Evolutionary conservation across 1,140 invertebrate genomes (phyloP).

Genomic region (Ptiloglossa arizonensis): DNA sequence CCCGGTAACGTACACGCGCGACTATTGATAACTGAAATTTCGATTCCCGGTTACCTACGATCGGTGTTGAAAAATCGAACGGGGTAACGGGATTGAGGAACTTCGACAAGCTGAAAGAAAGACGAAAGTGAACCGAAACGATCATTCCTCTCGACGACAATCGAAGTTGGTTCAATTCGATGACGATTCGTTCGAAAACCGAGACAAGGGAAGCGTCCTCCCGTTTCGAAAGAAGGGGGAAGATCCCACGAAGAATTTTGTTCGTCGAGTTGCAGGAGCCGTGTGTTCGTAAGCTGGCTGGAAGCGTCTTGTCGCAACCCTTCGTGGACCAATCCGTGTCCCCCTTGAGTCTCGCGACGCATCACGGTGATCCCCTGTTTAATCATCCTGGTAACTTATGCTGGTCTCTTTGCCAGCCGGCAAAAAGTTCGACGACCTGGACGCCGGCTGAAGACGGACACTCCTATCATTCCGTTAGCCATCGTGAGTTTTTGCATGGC

Average conservation of each 20-base stretch:
- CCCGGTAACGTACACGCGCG: slow-evolving; percentile 1
- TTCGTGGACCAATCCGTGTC: slow-evolving; percentile 39
- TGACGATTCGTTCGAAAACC: too few species aligned
- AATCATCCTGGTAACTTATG: slow-evolving; percentile 68
- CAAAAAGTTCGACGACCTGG: slow-evolving; percentile 57
- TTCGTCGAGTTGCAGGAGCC: neutral
- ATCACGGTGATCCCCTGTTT: slow-evolving; percentile 59
- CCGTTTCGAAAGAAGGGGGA: too few species aligned
- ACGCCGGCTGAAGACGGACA: slow-evolving; percentile 64
- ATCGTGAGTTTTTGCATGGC: slow-evolving; percentile 74
- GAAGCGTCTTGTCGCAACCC: neutral
- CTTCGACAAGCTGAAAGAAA: too few species aligned
- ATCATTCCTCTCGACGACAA: too few species aligned
- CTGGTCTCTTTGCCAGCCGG: slow-evolving; percentile 32
- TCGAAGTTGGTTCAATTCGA: too few species aligned
- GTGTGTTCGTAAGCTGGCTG: neutral
- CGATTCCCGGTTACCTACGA: neutral
- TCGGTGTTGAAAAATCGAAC: too few species aligned
- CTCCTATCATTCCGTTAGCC: slow-evolving; percentile 71
- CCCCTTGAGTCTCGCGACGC: slow-evolving; percentile 31
- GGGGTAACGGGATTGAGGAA: too few species aligned
- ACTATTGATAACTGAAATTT: neutral
- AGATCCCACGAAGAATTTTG: slow-evolving; percentile 6
- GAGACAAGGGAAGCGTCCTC: too few species aligned
- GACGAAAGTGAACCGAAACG: too few species aligned